Evolutionary conservation across 64 coral and sea anemone species (phyloP).

Genomic region (Astreopora myriophthalma): DNA sequence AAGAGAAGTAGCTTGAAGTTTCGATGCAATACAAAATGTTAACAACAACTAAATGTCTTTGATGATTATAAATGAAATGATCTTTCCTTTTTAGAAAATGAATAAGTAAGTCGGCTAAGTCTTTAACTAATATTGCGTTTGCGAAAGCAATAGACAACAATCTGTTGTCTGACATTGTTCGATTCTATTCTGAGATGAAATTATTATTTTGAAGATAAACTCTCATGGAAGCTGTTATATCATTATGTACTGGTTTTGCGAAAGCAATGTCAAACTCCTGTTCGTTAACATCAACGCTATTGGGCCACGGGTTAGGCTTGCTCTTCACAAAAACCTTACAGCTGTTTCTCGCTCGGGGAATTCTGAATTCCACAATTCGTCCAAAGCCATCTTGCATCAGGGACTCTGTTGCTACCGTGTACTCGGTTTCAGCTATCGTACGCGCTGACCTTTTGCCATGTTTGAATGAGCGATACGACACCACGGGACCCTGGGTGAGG

Average conservation of each 20-base stretch:
- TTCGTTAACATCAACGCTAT: neutral
- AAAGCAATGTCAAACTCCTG: conserved; percentile 12
- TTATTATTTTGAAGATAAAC: conserved; percentile 8
- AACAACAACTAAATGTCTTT: too few relatives aligned
- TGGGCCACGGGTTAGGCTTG: conserved; percentile 24
- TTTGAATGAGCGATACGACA: too few relatives aligned
- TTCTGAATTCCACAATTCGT: conserved; percentile 3
- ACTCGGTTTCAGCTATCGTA: conserved; percentile 2
- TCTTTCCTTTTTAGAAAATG: too few relatives aligned
- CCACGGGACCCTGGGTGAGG: too few relatives aligned
- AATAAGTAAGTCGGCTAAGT: too few relatives aligned
- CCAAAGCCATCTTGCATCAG: conserved; percentile 31
- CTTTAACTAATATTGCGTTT: too few relatives aligned
- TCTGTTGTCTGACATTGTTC: too few relatives aligned
- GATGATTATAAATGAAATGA: too few relatives aligned
- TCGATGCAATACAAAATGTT: too few relatives aligned
- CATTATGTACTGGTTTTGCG: neutral
- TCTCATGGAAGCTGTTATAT: neutral
- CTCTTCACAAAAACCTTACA: conserved; percentile 47
- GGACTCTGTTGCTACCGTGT: neutral
- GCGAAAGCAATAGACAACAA: too few relatives aligned
- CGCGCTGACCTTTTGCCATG: neutral
- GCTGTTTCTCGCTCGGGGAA: conserved; percentile 9
- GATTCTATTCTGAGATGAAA: neutral
- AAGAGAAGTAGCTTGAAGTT: too few relatives aligned